phyloP scores from a whole-genome alignment of 2,888 invertebrate species.

The Argyresthia albistria region DNA sequence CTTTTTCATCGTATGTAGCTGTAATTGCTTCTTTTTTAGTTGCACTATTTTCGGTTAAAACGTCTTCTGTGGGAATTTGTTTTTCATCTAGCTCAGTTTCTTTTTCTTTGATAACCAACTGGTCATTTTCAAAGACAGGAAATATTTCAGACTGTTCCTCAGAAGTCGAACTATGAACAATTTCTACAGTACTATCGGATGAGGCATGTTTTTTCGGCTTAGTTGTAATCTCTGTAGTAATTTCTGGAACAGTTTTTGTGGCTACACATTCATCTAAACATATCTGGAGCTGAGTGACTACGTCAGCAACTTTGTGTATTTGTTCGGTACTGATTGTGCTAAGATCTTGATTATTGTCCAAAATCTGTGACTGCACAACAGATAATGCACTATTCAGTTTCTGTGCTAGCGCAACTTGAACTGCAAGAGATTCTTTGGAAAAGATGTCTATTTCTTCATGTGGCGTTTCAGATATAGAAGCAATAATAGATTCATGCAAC shows the following conservation, averaged over 20 bases:
- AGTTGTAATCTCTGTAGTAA: too few relatives aligned
- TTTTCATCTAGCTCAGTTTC: background rate
- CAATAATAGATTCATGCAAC: background rate
- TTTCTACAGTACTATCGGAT: too few relatives aligned
- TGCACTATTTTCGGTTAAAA: background rate
- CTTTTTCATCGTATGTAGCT: too few relatives aligned
- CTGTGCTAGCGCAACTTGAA: background rate
- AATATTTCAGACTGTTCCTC: too few relatives aligned
- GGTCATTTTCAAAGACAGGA: too few relatives aligned
- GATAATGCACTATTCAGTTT: background rate
- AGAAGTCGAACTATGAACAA: too few relatives aligned
- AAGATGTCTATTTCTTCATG: background rate
- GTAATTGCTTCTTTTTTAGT: background rate
- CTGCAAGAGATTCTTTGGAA: background rate
- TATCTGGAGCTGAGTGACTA: too few relatives aligned
- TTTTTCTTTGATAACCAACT: too few relatives aligned
- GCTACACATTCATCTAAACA: too few relatives aligned
- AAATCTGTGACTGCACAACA: background rate
- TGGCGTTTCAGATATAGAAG: background rate
- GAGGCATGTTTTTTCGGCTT: too few relatives aligned
- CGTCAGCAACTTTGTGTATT: too few relatives aligned
- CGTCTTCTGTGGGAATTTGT: background rate
- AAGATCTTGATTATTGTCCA: slow-evolving; percentile 28
- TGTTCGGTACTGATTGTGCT: slow-evolving; percentile 3
- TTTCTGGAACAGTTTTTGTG: too few relatives aligned